Evolutionary conservation across 1,140 invertebrate species (phyloP), one percentile per base, ranked within the genome.

Genomic region (Cotesia chilonis): DNA sequence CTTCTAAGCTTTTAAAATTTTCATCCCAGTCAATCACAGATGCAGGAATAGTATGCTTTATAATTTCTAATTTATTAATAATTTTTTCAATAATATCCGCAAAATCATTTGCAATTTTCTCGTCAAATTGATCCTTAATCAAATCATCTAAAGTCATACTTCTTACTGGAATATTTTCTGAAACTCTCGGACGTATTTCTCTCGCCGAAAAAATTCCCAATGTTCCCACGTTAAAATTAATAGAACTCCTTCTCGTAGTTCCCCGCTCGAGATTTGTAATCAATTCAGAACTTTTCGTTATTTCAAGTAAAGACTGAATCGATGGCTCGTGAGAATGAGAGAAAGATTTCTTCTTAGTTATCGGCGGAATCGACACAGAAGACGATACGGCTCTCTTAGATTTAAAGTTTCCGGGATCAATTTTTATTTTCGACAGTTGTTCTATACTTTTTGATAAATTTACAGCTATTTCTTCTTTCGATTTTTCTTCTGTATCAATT

Each of bases 1-100:
- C 73, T 2, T 78, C 71, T 5, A 82, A 64, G 0, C 74, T 78
- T 73, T 77, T 69, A 51, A 76, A 74, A 66, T 68, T 69, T 4
- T 76, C 72, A 41, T 79, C 73, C 78, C 78, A 79, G 10, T 66
- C 66, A 35, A 79, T 71, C 2, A 80, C 68, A 1, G 74, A 61
- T 52, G 70, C 77, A 5, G 74, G 75, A 65, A 76, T 77, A 7
- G 74, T 74, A 64, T 73, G 73, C 66, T 75, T 68, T 12, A 83
- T 57, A n/a, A 77, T 63, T 35, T 74, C 68, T 6, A 84, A 73
- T 63, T 73, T 60, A 47, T 79, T 52, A 2, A 82, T 47, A 38
- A 65, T 70, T 72, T 80, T 70, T 38, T 81, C 68, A 2, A 82
- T 57, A 41, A 80, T 55, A 38, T 51, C 68, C 0, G 20, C 72